Base-by-base conservation (phyloP, 2,113 vertebrate genomes). In the Speoplatyrhinus poulsoni region DNA sequence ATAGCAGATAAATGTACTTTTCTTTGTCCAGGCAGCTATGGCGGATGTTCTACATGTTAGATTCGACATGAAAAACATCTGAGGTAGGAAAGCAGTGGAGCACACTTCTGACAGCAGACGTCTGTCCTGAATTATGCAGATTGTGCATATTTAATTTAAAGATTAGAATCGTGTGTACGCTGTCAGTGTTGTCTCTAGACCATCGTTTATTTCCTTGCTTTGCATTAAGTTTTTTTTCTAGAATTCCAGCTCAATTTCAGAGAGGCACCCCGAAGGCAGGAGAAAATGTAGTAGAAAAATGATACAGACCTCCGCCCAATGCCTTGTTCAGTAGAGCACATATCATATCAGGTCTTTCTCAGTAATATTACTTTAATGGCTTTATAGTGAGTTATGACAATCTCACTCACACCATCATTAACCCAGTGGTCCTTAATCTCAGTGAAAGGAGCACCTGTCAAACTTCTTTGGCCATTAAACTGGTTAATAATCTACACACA, bases 351-450 rank as follows among this genome's bases (percentile, higher is more conserved):
- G 80, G 77, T 76, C 82, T 71, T 54, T 86, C 81, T 67, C 73
- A 55, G 72, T 87, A 87, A 91, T 90, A 85, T 85, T 68, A 71
- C 83, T 90, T 90, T 92, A 92, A 91, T 89, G 86, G 81, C 78
- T 76, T 83, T 80, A 79, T 90, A 88, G 84, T 93, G 90, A 92
- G 85, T 92, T 91, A 91, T 90, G 91, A 87, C 88, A 87, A 90
- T 86, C 83, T 88, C 75, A 75, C 68, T 82, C 83, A 71, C 76
- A 78, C 78, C 56, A 65, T 83, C 87, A 89, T 92, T 92, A 92
- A 90, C 88, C 69, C 76, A n/a, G 19, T 46, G 64, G 67, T 90
- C 75, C 88, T 92, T 83, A 85, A 89, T 90, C 88, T 91, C 79
- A 11, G 68, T 41, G 52, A 80, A 87, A 89, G 78, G 82, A 89